Percentiles rank a stretch among this genome's conserved stretches.
phyloP scores from a whole-genome alignment of 23 tunicate species.

The Trididemnum clinides region DNA sequence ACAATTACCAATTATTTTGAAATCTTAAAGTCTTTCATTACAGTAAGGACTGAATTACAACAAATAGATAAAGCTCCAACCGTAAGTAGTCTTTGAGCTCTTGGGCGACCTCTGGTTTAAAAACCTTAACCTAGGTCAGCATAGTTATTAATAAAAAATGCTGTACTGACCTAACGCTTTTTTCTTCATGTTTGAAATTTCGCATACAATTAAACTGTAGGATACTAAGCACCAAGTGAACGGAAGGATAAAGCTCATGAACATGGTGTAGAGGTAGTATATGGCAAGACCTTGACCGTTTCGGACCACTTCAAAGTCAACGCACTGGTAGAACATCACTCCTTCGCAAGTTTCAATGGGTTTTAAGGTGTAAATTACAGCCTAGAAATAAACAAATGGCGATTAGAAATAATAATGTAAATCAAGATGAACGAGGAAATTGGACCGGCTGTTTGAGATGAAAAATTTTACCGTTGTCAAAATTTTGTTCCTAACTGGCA shows the following conservation, averaged over 20 bases:
- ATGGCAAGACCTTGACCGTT: constrained; percentile 10
- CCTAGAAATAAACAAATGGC: constrained; percentile 30
- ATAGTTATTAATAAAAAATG: neutral
- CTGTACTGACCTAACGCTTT: constrained; percentile 62
- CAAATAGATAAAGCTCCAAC: too few species aligned
- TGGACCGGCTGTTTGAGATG: too few species aligned
- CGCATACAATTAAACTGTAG: constrained; percentile 70
- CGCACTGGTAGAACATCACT: constrained; percentile 55
- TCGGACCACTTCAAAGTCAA: constrained; percentile 52
- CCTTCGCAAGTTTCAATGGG: constrained; percentile 58
- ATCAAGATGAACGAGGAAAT: too few species aligned
- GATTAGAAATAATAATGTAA: too few species aligned
- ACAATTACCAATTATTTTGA: too few species aligned
- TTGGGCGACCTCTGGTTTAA: too few species aligned
- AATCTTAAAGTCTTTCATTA: too few species aligned
- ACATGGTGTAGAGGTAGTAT: constrained; percentile 86
- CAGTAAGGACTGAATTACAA: too few species aligned
- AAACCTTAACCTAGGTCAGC: too few species aligned
- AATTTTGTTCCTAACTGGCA: too few species aligned
- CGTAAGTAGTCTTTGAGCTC: too few species aligned
- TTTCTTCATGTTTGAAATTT: constrained; percentile 78
- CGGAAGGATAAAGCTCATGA: constrained; percentile 78
- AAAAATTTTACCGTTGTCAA: too few species aligned
- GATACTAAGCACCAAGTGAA: constrained; percentile 40
- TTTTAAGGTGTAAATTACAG: constrained; percentile 46